These are phyloP conservation scores for Melanotaenia trifasciata DNA, from an alignment of 2,797 vertebrate species.

Conservation along the genomic window DNA sequence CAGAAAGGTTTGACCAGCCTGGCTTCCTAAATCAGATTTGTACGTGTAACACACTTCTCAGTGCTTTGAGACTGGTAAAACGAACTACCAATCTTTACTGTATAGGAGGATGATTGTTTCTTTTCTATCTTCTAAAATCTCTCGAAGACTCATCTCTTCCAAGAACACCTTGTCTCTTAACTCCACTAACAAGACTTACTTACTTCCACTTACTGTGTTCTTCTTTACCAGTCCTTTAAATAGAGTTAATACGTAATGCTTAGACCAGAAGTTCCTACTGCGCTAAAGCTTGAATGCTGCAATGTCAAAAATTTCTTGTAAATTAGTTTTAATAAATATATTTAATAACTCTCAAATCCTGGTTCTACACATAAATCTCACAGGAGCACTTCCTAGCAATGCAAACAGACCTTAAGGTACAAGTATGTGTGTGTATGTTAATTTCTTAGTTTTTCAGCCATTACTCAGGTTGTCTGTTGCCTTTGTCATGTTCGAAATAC, in stretches of 20 bases:
- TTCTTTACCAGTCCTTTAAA: not conserved
- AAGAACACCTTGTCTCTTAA: not conserved
- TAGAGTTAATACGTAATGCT: constrained; percentile 3
- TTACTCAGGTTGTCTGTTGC: not conserved
- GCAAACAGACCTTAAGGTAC: not conserved
- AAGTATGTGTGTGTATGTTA: not conserved
- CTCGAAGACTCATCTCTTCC: not conserved
- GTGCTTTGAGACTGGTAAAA: not conserved
- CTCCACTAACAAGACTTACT: not conserved
- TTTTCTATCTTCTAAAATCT: not conserved
- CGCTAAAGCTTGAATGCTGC: not conserved
- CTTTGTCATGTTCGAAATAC: constrained; percentile 2
- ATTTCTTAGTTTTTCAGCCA: not conserved
- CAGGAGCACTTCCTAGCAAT: not conserved
- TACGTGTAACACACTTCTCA: too few species aligned
- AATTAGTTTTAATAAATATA: not conserved
- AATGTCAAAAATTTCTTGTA: not conserved
- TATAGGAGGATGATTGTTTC: not conserved
- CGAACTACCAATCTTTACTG: not conserved
- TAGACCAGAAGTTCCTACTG: not conserved
- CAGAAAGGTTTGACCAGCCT: not conserved
- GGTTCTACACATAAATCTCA: too few species aligned
- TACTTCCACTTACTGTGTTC: not conserved
- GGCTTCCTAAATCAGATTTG: too few species aligned
- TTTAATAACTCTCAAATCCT: not conserved